Conservation (phyloP, 2,113 vertebrate species). For the Scomber japonicus region DNA sequence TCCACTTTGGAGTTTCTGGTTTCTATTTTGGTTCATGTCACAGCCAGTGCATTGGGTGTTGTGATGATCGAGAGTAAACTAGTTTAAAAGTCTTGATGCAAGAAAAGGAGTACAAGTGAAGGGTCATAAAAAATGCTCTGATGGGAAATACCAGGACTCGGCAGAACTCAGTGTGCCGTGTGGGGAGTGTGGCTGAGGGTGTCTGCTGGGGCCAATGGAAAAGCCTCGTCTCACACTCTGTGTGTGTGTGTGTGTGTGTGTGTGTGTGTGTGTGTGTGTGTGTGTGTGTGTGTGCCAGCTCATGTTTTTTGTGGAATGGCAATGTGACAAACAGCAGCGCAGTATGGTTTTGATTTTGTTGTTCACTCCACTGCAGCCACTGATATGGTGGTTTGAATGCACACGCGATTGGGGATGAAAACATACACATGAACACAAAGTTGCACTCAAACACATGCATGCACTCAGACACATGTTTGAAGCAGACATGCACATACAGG, state of each 20-base stretch:
- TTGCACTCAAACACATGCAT: background rate
- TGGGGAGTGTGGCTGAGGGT: conserved; percentile 64
- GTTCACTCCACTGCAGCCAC: conserved; percentile 43
- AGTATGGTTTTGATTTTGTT: conserved; percentile 62
- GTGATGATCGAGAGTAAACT: conserved; percentile 35
- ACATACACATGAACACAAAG: background rate
- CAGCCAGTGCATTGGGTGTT: conserved; percentile 10
- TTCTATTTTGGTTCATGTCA: conserved; percentile 44
- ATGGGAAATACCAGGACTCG: conserved; percentile 74
- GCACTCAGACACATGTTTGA: background rate
- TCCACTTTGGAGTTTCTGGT: conserved; percentile 13
- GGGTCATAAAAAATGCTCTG: conserved; percentile 57
- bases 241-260: conserved; percentile 46
- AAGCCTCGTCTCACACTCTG: conserved; percentile 60
- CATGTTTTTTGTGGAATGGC: conserved; percentile 60
- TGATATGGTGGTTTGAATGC: conserved; percentile 43
- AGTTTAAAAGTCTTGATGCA: conserved; percentile 29
- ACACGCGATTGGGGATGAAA: conserved; percentile 39
- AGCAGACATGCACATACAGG: background rate
- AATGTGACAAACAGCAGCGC: conserved; percentile 64
- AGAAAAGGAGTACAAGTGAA: conserved; percentile 30
- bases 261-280: conserved; percentile 33
- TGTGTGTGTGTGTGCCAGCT: conserved; percentile 48
- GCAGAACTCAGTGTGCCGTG: conserved; percentile 68
- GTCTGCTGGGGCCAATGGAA: conserved; percentile 71